phyloP scores from a whole-genome alignment of 2,888 invertebrate species.

The Ischnura elegans region DNA sequence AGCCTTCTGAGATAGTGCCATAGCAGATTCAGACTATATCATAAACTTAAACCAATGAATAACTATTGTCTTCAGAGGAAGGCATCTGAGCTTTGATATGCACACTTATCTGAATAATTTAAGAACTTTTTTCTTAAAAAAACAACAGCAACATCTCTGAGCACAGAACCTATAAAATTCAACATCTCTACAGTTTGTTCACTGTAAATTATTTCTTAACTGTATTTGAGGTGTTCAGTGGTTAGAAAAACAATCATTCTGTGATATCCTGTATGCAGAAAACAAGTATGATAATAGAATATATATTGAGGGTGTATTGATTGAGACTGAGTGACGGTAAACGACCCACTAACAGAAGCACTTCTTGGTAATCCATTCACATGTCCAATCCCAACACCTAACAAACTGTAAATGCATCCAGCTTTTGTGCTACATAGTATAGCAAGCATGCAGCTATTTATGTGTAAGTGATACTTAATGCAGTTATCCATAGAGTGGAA shows the following conservation, averaged over 20 bases:
- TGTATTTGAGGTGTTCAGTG: constrained; percentile 36
- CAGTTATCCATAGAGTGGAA: constrained; percentile 54
- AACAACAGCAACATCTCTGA: constrained; percentile 65
- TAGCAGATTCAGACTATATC: constrained; percentile 32
- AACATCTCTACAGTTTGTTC: constrained; percentile 46
- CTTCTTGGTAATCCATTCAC: constrained; percentile 59
- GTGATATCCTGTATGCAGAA: constrained; percentile 11
- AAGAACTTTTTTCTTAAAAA: constrained; percentile 50
- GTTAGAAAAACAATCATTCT: constrained; percentile 49
- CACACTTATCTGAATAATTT: constrained; percentile 39
- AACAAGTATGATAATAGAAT: constrained; percentile 59
- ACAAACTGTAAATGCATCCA: constrained; percentile 64
- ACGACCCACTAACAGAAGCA: constrained; percentile 35
- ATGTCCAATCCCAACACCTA: constrained; percentile 60
- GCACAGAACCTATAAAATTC: constrained; percentile 59
- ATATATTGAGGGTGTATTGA: constrained; percentile 18
- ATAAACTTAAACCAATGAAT: constrained; percentile 44
- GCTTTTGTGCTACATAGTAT: constrained; percentile 44
- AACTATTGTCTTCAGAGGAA: constrained; percentile 32
- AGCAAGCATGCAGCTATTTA: constrained; percentile 55
- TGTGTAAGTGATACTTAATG: constrained; percentile 61
- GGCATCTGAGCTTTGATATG: constrained; percentile 14
- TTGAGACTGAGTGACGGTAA: constrained; percentile 46
- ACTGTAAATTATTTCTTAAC: constrained; percentile 51
- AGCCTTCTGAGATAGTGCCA: constrained; percentile 50